These are phyloP conservation scores for Redunca redunca DNA, from an alignment of 2,113 vertebrate genomes.

Conservation along the genomic window DNA sequence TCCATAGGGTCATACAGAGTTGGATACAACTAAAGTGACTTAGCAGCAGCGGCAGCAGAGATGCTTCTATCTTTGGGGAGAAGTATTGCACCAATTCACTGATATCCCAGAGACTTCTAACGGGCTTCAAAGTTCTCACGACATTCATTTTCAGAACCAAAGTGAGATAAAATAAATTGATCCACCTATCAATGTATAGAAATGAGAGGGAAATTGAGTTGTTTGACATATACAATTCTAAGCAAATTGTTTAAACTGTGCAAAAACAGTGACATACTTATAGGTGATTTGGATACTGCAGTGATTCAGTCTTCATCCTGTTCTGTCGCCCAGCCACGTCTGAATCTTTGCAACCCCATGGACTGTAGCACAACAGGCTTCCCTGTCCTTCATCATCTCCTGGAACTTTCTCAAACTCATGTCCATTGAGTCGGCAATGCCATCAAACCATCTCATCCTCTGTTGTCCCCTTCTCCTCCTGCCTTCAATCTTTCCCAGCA, in stretches of 20 bases:
- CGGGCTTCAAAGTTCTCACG: neutral
- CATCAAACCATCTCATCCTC: neutral
- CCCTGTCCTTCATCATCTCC: neutral
- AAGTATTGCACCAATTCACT: neutral
- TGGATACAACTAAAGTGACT: neutral
- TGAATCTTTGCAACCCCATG: neutral
- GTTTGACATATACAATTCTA: neutral
- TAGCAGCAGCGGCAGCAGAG: neutral
- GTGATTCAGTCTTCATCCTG: neutral
- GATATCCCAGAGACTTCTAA: neutral
- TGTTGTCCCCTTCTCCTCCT: neutral
- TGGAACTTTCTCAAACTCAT: neutral
- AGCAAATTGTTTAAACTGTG: conserved; percentile 32
- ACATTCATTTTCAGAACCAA: conserved; percentile 1
- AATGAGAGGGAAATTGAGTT: conserved; percentile 10
- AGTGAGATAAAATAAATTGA: neutral
- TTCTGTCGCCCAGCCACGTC: neutral
- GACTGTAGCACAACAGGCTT: neutral
- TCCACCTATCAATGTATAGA: neutral
- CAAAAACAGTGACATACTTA: conserved; percentile 25
- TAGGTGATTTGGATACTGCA: neutral
- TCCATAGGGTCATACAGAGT: neutral
- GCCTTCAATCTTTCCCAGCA: neutral
- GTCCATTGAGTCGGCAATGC: neutral
- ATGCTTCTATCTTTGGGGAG: neutral